These are phyloP conservation scores for Masnerella sp. DNA, from an alignment of 2,888 invertebrate species.

Conservation along the genomic window DNA sequence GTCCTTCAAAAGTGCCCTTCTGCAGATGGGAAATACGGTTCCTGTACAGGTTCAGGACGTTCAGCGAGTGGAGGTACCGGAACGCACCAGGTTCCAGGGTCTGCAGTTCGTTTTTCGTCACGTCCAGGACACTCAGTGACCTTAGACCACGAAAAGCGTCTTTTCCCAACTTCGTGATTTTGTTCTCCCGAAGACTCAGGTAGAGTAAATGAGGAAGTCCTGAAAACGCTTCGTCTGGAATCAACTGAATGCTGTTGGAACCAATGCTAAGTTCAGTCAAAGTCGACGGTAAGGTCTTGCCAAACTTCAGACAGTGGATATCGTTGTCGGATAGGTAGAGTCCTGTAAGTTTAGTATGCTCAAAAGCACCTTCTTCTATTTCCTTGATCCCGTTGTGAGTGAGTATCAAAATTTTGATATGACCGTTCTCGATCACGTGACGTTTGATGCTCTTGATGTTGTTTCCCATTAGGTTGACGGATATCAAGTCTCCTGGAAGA, in stretches of 20 bases:
- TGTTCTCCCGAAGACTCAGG: slow-evolving; percentile 63
- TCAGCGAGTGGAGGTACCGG: slow-evolving; percentile 57
- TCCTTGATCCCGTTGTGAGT: slow-evolving; percentile 72
- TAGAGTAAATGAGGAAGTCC: slow-evolving; percentile 50
- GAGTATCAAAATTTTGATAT: slow-evolving; percentile 74
- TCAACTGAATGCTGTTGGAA: slow-evolving; percentile 59
- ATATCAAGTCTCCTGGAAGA: slow-evolving; percentile 62
- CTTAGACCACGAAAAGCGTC: slow-evolving; percentile 51
- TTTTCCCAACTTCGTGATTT: slow-evolving; percentile 54
- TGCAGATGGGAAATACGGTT: slow-evolving; percentile 66
- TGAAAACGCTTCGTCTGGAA: slow-evolving; percentile 60
- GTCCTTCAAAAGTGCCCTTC: slow-evolving; percentile 73
- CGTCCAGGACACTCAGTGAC: slow-evolving; percentile 47
- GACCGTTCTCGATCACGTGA: slow-evolving; percentile 64
- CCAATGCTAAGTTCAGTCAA: slow-evolving; percentile 59
- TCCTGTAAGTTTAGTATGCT: slow-evolving; percentile 68
- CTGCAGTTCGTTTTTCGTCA: slow-evolving; percentile 50
- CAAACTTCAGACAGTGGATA: slow-evolving; percentile 62
- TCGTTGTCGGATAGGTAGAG: slow-evolving; percentile 62
- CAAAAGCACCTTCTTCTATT: slow-evolving; percentile 75
- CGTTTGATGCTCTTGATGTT: slow-evolving; percentile 59
- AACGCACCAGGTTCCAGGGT: slow-evolving; percentile 51
- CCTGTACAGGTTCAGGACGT: slow-evolving; percentile 54
- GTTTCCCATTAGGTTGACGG: slow-evolving; percentile 63
- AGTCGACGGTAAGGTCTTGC: slow-evolving; percentile 62